Base-by-base conservation (phyloP, 1,140 invertebrate species). In the Elymnias hypermnestra region DNA sequence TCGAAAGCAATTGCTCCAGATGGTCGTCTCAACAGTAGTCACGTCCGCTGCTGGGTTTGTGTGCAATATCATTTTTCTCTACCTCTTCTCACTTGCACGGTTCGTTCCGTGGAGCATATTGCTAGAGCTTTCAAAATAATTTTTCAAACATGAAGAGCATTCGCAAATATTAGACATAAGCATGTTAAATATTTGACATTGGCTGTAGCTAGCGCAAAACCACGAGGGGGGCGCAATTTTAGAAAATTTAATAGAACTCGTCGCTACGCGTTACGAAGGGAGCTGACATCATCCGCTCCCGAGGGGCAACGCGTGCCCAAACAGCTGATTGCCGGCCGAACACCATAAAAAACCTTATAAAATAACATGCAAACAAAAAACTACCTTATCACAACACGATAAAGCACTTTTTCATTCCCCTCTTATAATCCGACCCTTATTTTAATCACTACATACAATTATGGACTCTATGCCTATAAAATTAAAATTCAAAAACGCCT, bases 301-400 rank as follows among this genome's bases (percentile, higher is more conserved):
- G 70, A 75, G 75, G 67, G 61, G 60, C 52, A 52, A 66, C 71
- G 73, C 76, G 76, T 83, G 76, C 76, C 77, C 53, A 65, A 79
- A 83, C 79, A 83, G 77, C 79, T 83, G 79, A 83, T 83, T 82
- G 71, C 73, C 68, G 60, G 46, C 53, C 64, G 72, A 69, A 72
- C 62, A 72, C 73, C 75, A 79, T 83, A 81, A 81, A 83, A 79
- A 82, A 68, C 58, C 51, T 61, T 63, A 68, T 53, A 63, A 54
- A 57, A 64, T 36, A 21, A 12, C 7, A 9, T 8, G 12, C 59
- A 63, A 21, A 2, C 33, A 0, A 70, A 69, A 57, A 33, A 4
- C 42, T 33, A 69, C 1, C 0, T 3, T 0, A 25, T 2, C 3
- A 0, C 0, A n/a, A n/a, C n/a, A n/a, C n/a, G n/a, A n/a, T n/a